These are phyloP conservation scores for Paramormyrops hopkinsi DNA, from an alignment of 2,797 vertebrate genomes.

Conservation along the genomic window DNA sequence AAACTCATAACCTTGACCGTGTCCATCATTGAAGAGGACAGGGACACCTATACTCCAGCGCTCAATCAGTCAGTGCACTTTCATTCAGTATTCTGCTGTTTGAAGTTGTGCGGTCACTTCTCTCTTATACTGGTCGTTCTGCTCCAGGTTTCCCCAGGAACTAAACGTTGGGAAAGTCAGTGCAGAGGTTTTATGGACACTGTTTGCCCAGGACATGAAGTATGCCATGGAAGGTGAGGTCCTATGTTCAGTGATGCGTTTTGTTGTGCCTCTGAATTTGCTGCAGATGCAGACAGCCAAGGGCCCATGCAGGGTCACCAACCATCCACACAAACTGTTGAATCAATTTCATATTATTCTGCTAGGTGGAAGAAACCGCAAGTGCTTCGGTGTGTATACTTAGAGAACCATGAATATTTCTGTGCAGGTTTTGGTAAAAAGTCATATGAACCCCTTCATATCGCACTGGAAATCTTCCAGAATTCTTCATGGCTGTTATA, in stretches of 20 bases:
- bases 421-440: neutral
- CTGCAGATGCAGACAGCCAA: neutral
- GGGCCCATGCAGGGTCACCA: neutral
- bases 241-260: neutral
- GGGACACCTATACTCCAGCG: constrained; percentile 81
- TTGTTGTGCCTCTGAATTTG: neutral
- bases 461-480: neutral
- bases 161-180: constrained; percentile 91
- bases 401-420: neutral
- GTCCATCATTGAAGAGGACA: constrained; percentile 97
- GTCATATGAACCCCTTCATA: neutral
- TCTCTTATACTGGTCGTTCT: neutral
- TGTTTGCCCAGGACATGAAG: constrained; percentile 96
- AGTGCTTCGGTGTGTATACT: neutral
- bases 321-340: neutral
- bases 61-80: constrained; percentile 84
- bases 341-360: neutral
- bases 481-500: neutral
- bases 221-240: constrained; percentile 88
- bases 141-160: constrained; percentile 70
- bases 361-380: neutral
- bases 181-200: constrained; percentile 89
- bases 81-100: neutral
- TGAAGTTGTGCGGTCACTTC: neutral
- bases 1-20: constrained; percentile 96